Evolutionary conservation across 2,113 vertebrate genomes (phyloP).

Genomic region (Urocitellus parryii): DNA sequence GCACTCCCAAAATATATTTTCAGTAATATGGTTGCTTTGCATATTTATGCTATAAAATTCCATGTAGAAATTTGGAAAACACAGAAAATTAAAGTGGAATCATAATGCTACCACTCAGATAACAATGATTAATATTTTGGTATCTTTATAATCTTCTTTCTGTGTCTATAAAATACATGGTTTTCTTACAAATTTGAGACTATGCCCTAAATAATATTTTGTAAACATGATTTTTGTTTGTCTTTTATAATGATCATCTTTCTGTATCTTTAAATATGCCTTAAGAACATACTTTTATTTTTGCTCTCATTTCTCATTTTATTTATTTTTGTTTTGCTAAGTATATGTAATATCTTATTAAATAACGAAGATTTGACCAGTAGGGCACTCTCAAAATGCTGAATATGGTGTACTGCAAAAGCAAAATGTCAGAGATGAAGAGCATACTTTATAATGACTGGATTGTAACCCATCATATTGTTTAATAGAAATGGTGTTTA

Average conservation of each 20-base stretch:
- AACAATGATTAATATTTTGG: conserved; percentile 16
- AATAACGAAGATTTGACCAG: not conserved
- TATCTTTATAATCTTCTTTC: conserved; percentile 27
- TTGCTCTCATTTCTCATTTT: not conserved
- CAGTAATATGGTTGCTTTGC: conserved; percentile 8
- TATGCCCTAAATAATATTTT: not conserved
- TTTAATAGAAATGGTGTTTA: conserved; percentile 26
- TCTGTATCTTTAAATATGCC: conserved; percentile 26
- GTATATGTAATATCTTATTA: not conserved
- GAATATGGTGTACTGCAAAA: not conserved
- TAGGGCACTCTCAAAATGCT: not conserved
- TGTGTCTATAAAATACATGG: not conserved
- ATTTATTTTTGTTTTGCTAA: not conserved
- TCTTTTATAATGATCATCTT: conserved; percentile 13
- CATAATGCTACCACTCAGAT: not conserved
- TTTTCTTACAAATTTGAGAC: conserved; percentile 12
- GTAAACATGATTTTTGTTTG: not conserved
- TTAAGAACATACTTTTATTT: not conserved
- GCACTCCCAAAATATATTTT: not conserved
- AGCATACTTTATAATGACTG: not conserved
- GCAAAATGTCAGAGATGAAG: conserved; percentile 51
- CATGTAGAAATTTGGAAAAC: conserved; percentile 52
- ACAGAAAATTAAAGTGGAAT: not conserved
- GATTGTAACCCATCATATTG: conserved; percentile 8
- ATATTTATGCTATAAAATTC: not conserved